phyloP scores from a whole-genome alignment of 2,888 invertebrate species.

The Invenusta paracnida region DNA sequence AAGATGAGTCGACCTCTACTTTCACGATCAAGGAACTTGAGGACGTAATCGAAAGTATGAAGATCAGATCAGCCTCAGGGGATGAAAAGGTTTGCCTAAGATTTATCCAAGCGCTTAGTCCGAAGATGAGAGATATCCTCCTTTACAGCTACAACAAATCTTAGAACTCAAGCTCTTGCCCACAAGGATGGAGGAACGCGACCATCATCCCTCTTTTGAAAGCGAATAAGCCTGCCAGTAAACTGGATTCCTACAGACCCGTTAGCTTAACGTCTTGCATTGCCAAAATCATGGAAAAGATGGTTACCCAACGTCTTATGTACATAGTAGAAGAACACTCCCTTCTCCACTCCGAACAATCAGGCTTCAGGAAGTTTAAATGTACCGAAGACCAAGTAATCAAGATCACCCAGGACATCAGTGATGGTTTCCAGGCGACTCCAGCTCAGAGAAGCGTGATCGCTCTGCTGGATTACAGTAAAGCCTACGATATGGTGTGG shows the following conservation, averaged over 20 bases:
- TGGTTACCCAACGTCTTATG: no score
- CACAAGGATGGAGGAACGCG: neutral
- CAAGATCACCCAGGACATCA: neutral
- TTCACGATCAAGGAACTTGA: neutral
- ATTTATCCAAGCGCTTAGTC: neutral
- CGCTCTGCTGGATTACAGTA: neutral
- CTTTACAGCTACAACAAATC: neutral
- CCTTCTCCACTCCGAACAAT: no score
- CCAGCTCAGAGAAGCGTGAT: neutral
- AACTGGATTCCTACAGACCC: no score
- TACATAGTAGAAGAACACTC: no score
- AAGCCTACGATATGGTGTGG: conserved; percentile 7
- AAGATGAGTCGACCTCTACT: neutral
- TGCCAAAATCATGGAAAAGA: no score
- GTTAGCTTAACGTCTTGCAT: no score
- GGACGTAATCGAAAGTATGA: neutral
- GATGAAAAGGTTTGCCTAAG: neutral
- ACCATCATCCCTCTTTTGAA: no score
- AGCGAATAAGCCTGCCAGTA: no score
- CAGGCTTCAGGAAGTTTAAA: neutral
- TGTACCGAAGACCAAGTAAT: neutral
- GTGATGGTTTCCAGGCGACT: neutral
- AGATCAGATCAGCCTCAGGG: neutral
- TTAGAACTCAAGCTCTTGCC: neutral
- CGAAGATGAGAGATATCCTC: neutral